Evolutionary conservation across 2,888 invertebrate species (phyloP).

Genomic region (Macrophya alboannulata): DNA sequence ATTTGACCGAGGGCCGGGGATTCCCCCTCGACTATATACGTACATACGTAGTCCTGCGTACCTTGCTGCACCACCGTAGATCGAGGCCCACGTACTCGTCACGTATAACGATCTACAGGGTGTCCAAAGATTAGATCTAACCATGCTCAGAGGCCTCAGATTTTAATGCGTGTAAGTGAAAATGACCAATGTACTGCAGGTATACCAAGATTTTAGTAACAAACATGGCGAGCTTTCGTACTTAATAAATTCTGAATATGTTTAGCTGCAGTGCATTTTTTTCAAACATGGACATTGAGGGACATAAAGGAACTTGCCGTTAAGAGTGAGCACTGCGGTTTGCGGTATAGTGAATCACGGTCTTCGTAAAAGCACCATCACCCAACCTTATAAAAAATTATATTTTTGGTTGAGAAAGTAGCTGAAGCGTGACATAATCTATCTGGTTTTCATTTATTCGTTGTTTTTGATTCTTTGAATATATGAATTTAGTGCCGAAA

Average conservation of each 20-base stretch:
- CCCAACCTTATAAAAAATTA: background rate
- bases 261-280: too few species aligned
- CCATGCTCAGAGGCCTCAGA: background rate
- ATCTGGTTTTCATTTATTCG: background rate
- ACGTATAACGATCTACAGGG: constrained; percentile 33
- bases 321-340: background rate
- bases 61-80: constrained; percentile 22
- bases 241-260: too few species aligned
- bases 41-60: background rate
- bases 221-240: too few species aligned
- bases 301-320: background rate
- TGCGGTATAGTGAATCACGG: background rate
- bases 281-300: background rate
- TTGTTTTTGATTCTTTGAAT: background rate
- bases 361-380: background rate
- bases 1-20: constrained; percentile 40
- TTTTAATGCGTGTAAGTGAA: background rate
- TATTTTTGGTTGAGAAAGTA: background rate
- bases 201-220: background rate
- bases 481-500: background rate
- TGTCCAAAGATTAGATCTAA: constrained; percentile 11
- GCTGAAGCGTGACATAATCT: background rate
- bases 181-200: background rate
- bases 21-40: constrained; percentile 3
- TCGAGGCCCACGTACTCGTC: background rate